These are phyloP conservation scores for Globodera rostochiensis DNA, from an alignment of 1,140 invertebrate genomes.

Conservation along the genomic window DNA sequence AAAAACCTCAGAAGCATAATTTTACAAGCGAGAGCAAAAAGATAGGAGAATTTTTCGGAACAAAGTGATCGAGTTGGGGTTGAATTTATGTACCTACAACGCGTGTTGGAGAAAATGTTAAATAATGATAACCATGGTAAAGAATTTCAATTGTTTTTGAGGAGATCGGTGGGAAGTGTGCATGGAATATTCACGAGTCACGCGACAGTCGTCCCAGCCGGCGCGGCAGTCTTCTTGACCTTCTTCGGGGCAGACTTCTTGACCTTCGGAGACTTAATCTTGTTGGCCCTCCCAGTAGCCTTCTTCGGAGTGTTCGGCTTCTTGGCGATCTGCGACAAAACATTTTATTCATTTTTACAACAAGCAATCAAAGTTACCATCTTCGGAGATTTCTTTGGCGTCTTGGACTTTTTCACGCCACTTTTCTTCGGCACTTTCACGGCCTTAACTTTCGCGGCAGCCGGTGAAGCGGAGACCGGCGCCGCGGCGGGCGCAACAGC, in stretches of 20 bases:
- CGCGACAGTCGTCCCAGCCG: background rate
- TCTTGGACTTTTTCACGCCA: background rate
- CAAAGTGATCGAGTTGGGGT: too few species aligned
- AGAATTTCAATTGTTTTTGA: background rate
- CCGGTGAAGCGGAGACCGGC: background rate
- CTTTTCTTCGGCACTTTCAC: background rate
- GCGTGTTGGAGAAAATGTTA: too few species aligned
- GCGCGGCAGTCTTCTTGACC: background rate
- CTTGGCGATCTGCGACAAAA: constrained; percentile 1
- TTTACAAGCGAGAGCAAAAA: too few species aligned
- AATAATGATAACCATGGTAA: background rate
- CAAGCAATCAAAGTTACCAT: background rate
- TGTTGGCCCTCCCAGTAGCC: background rate
- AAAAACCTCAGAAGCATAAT: too few species aligned
- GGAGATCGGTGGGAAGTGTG: background rate
- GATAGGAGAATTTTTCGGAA: too few species aligned
- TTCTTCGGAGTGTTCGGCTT: constrained; percentile 12
- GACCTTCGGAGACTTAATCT: background rate
- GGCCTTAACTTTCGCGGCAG: background rate
- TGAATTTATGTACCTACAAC: too few species aligned
- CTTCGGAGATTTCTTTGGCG: constrained; percentile 26
- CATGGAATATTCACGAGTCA: background rate
- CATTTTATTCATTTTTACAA: background rate
- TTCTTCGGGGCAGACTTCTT: background rate
- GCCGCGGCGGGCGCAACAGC: background rate